Conservation (phyloP, 2,113 vertebrate genomes). For the Varanus salvator region DNA sequence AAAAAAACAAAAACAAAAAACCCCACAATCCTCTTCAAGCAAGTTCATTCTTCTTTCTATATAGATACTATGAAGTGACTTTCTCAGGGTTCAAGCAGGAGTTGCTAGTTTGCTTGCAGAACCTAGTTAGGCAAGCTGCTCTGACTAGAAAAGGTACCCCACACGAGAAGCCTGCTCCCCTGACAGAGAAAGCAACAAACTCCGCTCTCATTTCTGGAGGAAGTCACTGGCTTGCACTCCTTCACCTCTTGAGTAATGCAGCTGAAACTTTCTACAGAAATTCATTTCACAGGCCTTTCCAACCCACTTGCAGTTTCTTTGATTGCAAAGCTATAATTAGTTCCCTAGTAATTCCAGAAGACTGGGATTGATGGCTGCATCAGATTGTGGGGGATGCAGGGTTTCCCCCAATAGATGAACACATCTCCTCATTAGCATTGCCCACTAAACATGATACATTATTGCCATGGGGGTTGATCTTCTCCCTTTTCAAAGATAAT, state of each 20-base stretch:
- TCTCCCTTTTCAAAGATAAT: neutral
- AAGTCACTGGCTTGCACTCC: neutral
- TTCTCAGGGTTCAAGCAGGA: too few species aligned
- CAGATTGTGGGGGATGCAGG: neutral
- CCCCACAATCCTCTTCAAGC: too few species aligned
- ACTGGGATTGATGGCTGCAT: neutral
- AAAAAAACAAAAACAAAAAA: neutral
- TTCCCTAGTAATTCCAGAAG: neutral
- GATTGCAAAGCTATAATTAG: constrained; percentile 24
- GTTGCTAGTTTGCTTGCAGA: neutral
- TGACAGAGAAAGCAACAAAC: neutral
- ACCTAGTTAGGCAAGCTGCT: neutral
- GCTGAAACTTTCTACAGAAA: neutral
- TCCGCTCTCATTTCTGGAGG: neutral
- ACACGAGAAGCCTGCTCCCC: neutral
- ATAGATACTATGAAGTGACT: neutral
- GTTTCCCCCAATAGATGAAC: neutral
- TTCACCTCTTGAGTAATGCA: neutral
- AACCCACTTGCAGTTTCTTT: neutral
- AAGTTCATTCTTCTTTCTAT: neutral
- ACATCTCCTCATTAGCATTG: neutral
- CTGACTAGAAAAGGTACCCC: neutral
- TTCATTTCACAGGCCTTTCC: neutral
- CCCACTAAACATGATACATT: neutral
- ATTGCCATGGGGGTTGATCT: neutral